Conservation (phyloP, 2,888 invertebrate genomes). For the Chloroclysta siterata region DNA sequence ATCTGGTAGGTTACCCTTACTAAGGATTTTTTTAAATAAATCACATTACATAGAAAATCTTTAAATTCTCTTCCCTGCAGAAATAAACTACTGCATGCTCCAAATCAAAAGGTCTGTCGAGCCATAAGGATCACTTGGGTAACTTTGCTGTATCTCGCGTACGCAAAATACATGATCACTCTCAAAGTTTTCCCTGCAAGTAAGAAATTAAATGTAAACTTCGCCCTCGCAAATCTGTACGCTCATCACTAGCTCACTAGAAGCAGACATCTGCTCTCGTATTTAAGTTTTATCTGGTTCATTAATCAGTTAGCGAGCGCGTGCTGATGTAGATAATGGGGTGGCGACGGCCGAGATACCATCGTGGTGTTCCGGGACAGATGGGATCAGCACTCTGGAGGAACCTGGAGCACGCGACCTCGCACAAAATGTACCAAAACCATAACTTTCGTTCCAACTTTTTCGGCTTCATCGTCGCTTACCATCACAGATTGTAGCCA, state of each 20-base stretch:
- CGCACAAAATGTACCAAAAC: slow-evolving; percentile 15
- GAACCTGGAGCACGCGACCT: slow-evolving; percentile 33
- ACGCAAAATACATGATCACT: not conserved
- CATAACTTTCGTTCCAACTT: slow-evolving; percentile 8
- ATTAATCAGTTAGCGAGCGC: slow-evolving; percentile 79
- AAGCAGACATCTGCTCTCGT: slow-evolving; percentile 76
- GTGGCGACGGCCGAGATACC: slow-evolving; percentile 75
- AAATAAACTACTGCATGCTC: no score
- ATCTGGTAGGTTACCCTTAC: no score
- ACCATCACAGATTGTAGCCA: no score
- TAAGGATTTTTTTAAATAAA: no score
- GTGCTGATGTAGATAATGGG: slow-evolving; percentile 84
- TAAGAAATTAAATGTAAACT: slow-evolving; percentile 4
- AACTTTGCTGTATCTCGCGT: no score
- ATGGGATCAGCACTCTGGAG: slow-evolving; percentile 62
- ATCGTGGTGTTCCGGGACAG: slow-evolving; percentile 74
- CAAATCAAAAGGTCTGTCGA: no score
- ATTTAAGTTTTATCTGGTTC: slow-evolving; percentile 81
- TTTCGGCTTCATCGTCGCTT: not conserved
- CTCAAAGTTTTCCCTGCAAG: not conserved
- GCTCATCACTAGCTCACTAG: slow-evolving; percentile 40
- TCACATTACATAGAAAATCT: no score
- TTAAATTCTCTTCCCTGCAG: no score
- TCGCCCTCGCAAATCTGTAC: slow-evolving; percentile 18
- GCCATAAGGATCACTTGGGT: no score